phyloP scores from a whole-genome alignment of 2,888 invertebrate genomes.

The Linnaemya tessellans region DNA sequence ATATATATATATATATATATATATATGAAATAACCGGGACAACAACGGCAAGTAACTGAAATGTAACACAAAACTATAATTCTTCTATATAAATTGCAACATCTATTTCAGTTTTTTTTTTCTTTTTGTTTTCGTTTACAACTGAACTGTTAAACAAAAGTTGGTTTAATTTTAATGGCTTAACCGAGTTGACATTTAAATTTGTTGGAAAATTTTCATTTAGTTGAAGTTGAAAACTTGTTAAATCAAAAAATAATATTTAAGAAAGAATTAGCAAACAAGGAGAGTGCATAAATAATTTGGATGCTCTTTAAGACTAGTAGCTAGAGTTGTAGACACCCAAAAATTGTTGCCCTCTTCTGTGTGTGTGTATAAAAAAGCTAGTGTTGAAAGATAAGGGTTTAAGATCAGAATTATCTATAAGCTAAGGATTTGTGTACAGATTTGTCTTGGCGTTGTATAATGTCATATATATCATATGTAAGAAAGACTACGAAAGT shows the following conservation, averaged over 20 bases:
- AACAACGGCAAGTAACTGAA: conserved; percentile 56
- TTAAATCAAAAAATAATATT: background rate
- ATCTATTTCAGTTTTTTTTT: conserved; percentile 40
- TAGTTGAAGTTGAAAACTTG: background rate
- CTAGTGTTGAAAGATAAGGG: no score
- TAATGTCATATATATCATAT: no score
- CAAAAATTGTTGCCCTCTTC: no score
- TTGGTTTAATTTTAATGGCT: conserved; percentile 54
- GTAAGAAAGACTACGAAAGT: no score
- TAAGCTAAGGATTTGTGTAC: no score
- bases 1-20: no score
- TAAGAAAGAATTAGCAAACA: background rate
- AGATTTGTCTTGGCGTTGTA: no score
- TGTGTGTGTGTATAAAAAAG: no score
- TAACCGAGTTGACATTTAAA: conserved; percentile 46
- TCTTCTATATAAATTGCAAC: conserved; percentile 52
- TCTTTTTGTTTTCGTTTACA: background rate
- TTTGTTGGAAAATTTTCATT: conserved; percentile 25
- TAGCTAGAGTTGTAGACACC: no score
- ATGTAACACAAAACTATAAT: conserved; percentile 63
- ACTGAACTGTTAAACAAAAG: conserved; percentile 26
- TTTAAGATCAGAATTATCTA: no score
- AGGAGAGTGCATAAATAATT: background rate
- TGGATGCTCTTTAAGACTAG: background rate
- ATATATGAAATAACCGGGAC: conserved; percentile 46